Evolutionary conservation across 2,888 invertebrate genomes (phyloP).

Genomic region (Metacarcinus magister): DNA sequence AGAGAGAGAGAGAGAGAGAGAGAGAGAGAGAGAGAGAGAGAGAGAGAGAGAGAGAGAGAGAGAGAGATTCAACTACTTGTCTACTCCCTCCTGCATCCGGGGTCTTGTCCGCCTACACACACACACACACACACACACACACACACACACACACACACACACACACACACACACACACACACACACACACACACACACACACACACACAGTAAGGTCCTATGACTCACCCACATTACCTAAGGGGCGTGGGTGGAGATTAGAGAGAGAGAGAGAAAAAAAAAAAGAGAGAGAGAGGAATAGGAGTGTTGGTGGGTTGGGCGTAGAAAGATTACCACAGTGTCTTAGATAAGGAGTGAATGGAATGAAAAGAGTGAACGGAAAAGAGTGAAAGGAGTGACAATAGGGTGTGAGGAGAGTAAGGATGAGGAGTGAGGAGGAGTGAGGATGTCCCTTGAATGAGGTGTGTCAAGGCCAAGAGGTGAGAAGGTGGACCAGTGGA

Average conservation of each 20-base stretch:
- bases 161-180: constrained; percentile 53
- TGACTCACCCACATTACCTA: not conserved
- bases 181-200: too few relatives aligned
- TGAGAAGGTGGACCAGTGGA: not conserved
- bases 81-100: not conserved
- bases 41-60: not conserved
- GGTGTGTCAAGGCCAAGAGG: not conserved
- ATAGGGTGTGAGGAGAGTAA: not conserved
- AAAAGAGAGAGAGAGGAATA: not conserved
- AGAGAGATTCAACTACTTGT: not conserved
- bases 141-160: constrained; percentile 38
- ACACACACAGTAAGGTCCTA: not conserved
- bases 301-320: not conserved
- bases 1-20: constrained; percentile 6
- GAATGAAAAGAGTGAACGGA: not conserved
- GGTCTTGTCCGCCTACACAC: not conserved
- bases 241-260: not conserved
- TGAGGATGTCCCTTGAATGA: not conserved
- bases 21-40: not conserved
- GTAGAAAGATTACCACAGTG: not conserved
- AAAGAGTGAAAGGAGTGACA: not conserved
- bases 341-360: not conserved
- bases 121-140: constrained; percentile 38
- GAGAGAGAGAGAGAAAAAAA: too few relatives aligned
- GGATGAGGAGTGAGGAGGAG: not conserved